These are phyloP conservation scores for Montipora capitata DNA, from an alignment of 92 coral and sea anemone species.

Conservation along the genomic window DNA sequence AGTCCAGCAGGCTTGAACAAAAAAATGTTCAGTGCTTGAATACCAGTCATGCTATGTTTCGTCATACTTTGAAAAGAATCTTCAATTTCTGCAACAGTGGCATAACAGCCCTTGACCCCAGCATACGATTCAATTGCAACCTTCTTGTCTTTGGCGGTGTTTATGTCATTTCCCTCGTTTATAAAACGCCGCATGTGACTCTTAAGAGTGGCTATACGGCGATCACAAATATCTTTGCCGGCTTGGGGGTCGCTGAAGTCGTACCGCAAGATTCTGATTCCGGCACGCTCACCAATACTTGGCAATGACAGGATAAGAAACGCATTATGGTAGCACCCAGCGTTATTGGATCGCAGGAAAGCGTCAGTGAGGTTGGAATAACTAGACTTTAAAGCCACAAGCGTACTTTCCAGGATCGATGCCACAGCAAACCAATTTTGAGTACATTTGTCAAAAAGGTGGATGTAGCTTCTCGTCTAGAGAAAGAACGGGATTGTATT, in stretches of 20 bases:
- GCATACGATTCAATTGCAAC: constrained; percentile 42
- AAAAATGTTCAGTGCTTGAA: constrained; percentile 27
- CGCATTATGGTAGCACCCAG: constrained; percentile 21
- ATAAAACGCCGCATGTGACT: constrained; percentile 37
- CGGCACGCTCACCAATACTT: constrained; percentile 7
- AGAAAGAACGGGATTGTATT: background rate
- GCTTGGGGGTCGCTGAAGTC: constrained; percentile 16
- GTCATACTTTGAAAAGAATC: constrained; percentile 13
- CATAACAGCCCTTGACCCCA: constrained; percentile 49
- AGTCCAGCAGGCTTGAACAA: constrained; percentile 11
- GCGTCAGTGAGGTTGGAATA: background rate
- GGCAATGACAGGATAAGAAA: constrained; percentile 22
- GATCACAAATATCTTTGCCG: constrained; percentile 17
- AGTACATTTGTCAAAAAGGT: constrained; percentile 24
- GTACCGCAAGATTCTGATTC: constrained; percentile 17
- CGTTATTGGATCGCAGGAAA: constrained; percentile 10
- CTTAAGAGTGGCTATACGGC: constrained; percentile 34
- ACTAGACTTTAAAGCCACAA: background rate
- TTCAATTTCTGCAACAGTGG: constrained; percentile 25
- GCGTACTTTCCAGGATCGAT: constrained; percentile 27
- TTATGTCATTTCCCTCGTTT: constrained; percentile 35
- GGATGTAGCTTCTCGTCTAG: constrained; percentile 35
- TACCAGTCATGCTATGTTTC: constrained; percentile 33
- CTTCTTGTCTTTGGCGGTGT: constrained; percentile 39
- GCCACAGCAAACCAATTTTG: constrained; percentile 31